Evolutionary conservation across 2,888 invertebrate species (phyloP), one percentile per base, ranked within the genome.

Genomic region (Meandrusa payeni): DNA sequence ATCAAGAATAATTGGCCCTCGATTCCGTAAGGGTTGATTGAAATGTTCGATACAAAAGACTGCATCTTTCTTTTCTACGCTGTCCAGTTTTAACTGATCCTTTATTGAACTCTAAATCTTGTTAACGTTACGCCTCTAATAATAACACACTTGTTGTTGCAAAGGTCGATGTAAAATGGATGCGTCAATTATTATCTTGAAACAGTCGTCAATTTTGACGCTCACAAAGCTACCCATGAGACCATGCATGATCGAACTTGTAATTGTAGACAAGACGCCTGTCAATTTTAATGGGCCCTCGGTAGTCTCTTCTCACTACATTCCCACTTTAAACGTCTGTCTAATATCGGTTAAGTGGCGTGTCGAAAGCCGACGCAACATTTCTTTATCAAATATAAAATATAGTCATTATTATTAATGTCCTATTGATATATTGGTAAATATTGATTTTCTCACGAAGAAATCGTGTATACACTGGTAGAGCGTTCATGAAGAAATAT

Each of bases 1-100:
- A 52, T 51, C 50, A 50, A 45, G 47, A 47, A 54, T 63, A 61
- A 66, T 66, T 62, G 68, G 61, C 57, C 54, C 56, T 58, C 57
- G 54, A 59, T 68, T 67, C 57, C 59, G 55, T 51, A 64, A 66
- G 45, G 41, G 11, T 36, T 48, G 59, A 64, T 61, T 52, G 55
- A 56, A 55, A 57, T 46, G 44, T 50, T 39, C 46, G 50, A 59
- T 61, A 59, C 41, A 50, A 55, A 45, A 50, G 45, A 27, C 34
- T 32, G 26, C 26, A 39, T 33, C 44, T 41, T 37, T 43, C 40
- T 41, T 43, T 37, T 22, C 36, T 28, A 19, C 3, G 3, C 5
- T 10, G 10, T 19, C 36, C 39, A 45, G 12, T 36, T 13, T 5
- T n/a, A 10, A 11, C 11, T 37, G 45, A 41, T 41, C 48, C 42